Conservation (phyloP, 2,888 invertebrate species). For the Drosophila nr. medialis region DNA sequence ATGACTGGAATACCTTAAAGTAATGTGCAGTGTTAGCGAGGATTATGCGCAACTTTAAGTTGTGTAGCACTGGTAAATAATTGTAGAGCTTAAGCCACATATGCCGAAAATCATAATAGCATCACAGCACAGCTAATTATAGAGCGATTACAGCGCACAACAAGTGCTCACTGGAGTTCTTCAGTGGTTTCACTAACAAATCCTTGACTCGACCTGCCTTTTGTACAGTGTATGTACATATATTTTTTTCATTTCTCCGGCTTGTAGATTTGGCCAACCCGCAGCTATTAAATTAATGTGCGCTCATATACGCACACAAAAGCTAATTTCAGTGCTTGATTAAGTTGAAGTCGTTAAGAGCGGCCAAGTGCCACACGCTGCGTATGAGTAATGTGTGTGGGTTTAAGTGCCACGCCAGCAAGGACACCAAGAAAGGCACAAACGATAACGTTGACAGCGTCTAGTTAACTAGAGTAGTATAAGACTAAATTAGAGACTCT, state of each 20-base stretch:
- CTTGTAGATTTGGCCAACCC: constrained; percentile 39
- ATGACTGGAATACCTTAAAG: background rate
- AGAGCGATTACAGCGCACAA: constrained; percentile 31
- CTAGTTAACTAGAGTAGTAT: constrained; percentile 38
- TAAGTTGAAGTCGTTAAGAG: constrained; percentile 77
- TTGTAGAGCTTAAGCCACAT: background rate
- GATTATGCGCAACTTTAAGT: background rate
- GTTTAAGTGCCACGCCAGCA: constrained; percentile 53
- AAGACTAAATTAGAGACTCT: constrained; percentile 35
- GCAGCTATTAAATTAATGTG: constrained; percentile 74
- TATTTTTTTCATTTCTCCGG: background rate
- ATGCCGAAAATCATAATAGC: constrained; percentile 2
- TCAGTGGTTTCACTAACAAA: constrained; percentile 15
- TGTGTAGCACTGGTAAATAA: background rate
- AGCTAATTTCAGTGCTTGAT: constrained; percentile 77
- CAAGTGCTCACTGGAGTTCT: constrained; percentile 17
- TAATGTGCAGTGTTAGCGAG: background rate
- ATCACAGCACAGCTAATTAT: constrained; percentile 43
- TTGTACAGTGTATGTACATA: constrained; percentile 41
- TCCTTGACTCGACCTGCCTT: constrained; percentile 20
- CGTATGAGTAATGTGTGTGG: constrained; percentile 74
- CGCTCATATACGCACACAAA: constrained; percentile 76
- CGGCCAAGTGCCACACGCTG: constrained; percentile 71
- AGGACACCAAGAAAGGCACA: background rate
- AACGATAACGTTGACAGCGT: constrained; percentile 12